A percentile compares a stretch with the other conserved stretches of the same genome.
These are phyloP conservation scores for Orchesella flavescens DNA, from an alignment of 2,888 invertebrate genomes.

Conservation along the genomic window DNA sequence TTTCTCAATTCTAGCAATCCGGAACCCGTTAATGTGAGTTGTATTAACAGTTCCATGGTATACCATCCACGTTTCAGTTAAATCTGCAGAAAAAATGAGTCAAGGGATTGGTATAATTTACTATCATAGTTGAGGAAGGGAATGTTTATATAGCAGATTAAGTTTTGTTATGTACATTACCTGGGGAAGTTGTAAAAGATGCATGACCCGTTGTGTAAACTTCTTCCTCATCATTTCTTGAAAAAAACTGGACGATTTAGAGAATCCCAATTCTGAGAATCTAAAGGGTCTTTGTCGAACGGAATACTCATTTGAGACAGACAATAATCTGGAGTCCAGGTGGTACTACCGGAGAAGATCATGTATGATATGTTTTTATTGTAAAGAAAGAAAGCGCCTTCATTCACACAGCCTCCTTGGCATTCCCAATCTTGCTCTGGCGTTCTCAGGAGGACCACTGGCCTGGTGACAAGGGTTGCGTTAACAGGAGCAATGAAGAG, in stretches of 20 bases:
- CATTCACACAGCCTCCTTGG: conserved; percentile 47
- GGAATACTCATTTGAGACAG: conserved; percentile 61
- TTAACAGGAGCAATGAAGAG: conserved; percentile 55
- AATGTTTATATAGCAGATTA: too few species aligned
- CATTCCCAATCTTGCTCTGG: conserved; percentile 55
- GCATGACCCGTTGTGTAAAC: conserved; percentile 64
- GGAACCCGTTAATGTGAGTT: conserved; percentile 18
- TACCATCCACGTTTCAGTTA: conserved; percentile 66
- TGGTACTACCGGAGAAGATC: conserved; percentile 60
- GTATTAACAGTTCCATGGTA: conserved; percentile 48
- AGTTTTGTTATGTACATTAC: too few species aligned
- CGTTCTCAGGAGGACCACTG: conserved; percentile 24
- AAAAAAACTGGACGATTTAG: conserved; percentile 51
- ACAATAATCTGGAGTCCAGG: conserved; percentile 60
- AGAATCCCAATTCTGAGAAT: conserved; percentile 24
- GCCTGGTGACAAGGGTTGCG: conserved; percentile 9
- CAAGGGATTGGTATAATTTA: too few species aligned
- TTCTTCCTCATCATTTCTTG: conserved; percentile 63
- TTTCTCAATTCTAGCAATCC: conserved; percentile 53
- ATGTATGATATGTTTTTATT: conserved; percentile 54
- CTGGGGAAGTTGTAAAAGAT: conserved; percentile 53
- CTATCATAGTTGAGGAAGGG: too few species aligned
- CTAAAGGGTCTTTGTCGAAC: conserved; percentile 34
- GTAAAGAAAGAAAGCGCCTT: conserved; percentile 64
- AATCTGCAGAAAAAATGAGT: conserved; percentile 28